Percentiles rank a stretch among this genome's conserved stretches.
Evolutionary conservation across 1,140 invertebrate species (phyloP).

Genomic region (Cryptotermes secundus): DNA sequence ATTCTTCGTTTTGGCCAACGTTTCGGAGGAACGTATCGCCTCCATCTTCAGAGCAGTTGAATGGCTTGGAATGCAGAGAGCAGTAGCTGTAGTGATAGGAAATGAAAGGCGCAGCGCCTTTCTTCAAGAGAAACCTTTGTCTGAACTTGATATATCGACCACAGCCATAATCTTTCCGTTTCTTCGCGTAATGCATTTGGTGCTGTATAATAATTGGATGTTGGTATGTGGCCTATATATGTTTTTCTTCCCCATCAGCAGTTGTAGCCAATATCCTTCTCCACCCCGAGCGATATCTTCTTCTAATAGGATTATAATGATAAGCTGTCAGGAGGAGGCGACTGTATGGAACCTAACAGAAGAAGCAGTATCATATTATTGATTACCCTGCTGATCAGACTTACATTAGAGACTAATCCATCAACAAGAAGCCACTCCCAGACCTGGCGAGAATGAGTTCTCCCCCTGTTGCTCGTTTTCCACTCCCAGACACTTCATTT

Average conservation of each 20-base stretch:
- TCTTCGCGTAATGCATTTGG: not conserved
- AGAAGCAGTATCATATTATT: not conserved
- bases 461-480: not conserved
- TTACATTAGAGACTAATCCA: conserved; percentile 9
- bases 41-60: too few relatives aligned
- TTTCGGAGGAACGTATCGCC: too few relatives aligned
- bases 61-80: too few relatives aligned
- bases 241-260: not conserved
- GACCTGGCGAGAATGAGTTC: not conserved
- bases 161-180: not conserved
- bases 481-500: not conserved
- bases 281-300: not conserved
- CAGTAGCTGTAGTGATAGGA: too few relatives aligned
- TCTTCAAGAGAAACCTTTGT: too few relatives aligned
- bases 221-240: not conserved
- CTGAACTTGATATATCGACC: not conserved
- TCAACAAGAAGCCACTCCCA: conserved; percentile 10
- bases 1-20: too few relatives aligned
- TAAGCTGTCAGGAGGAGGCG: conserved; percentile 8
- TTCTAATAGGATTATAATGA: conserved; percentile 18
- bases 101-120: too few relatives aligned
- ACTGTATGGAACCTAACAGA: not conserved
- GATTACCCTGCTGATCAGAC: conserved; percentile 1
- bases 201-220: not conserved
- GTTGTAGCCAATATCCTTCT: not conserved